Percentiles rank a stretch among this genome's conserved stretches.
phyloP scores from a whole-genome alignment of 2,113 vertebrate species.

The Microcebus murinus region DNA sequence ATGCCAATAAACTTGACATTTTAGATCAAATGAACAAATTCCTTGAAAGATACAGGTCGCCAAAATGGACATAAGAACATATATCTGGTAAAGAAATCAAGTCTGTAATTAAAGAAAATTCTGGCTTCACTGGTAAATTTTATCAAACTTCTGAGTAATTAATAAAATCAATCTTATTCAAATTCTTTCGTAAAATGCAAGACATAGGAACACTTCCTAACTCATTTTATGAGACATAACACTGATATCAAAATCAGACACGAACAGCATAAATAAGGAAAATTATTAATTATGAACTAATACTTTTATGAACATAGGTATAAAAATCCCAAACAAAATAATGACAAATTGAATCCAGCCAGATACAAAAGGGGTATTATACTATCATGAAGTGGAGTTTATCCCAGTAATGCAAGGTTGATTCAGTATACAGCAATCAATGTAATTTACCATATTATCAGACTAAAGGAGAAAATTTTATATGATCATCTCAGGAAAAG shows the following conservation, averaged over 20 bases:
- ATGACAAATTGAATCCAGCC: not conserved
- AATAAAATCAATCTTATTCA: not conserved
- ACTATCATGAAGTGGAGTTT: not conserved
- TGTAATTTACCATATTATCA: not conserved
- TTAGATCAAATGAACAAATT: conserved; percentile 14
- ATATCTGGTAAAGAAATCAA: not conserved
- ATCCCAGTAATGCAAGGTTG: not conserved
- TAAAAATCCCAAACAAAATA: conserved; percentile 18
- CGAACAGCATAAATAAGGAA: not conserved
- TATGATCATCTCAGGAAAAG: not conserved
- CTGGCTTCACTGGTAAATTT: not conserved
- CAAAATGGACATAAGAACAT: not conserved
- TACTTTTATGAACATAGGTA: not conserved
- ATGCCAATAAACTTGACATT: not conserved
- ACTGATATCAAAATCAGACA: not conserved
- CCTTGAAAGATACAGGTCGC: not conserved
- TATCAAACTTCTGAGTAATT: not conserved
- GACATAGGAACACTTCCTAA: not conserved
- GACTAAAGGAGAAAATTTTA: not conserved
- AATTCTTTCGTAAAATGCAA: not conserved
- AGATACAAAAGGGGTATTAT: not conserved
- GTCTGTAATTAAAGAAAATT: not conserved
- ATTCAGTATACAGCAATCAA: not conserved
- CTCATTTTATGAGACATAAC: not conserved
- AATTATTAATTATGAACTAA: not conserved